Conservation (phyloP, 2,888 invertebrate species). For the Adelphocoris suturalis region DNA sequence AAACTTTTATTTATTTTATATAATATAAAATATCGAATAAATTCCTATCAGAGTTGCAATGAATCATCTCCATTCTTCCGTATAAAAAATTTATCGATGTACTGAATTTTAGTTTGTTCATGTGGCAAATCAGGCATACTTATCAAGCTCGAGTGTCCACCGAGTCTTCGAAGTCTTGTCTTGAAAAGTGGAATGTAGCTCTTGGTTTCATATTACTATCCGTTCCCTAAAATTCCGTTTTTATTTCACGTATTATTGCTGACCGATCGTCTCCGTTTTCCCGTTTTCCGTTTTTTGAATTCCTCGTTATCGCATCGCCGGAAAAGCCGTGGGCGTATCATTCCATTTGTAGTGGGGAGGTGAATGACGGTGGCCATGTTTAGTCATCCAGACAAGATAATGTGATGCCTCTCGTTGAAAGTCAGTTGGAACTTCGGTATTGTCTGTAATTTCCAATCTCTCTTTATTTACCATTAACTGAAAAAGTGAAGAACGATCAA, state of each 20-base stretch:
- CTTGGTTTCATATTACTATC: conserved; percentile 39
- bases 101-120: conserved; percentile 56
- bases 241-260: conserved; percentile 50
- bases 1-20: background rate
- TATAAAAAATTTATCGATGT: conserved; percentile 37
- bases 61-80: background rate
- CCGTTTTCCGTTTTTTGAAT: background rate
- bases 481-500: conserved; percentile 58
- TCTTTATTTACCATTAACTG: background rate
- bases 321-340: conserved; percentile 61
- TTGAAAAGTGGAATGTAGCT: conserved; percentile 64
- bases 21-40: background rate
- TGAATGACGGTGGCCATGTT: conserved; percentile 65
- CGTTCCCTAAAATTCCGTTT: conserved; percentile 67
- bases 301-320: background rate
- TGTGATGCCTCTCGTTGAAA: conserved; percentile 63
- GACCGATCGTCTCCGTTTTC: conserved; percentile 19
- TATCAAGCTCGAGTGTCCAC: conserved; percentile 54
- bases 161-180: conserved; percentile 52
- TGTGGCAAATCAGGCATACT: conserved; percentile 57
- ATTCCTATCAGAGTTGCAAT: background rate
- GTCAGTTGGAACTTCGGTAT: conserved; percentile 53
- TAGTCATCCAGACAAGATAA: conserved; percentile 65
- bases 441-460: conserved; percentile 23
- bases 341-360: conserved; percentile 59